Percentiles rank a stretch among this genome's conserved stretches.
These are phyloP conservation scores for Bilobella aurantiaca DNA, from an alignment of 1,140 invertebrate species.

Conservation along the genomic window DNA sequence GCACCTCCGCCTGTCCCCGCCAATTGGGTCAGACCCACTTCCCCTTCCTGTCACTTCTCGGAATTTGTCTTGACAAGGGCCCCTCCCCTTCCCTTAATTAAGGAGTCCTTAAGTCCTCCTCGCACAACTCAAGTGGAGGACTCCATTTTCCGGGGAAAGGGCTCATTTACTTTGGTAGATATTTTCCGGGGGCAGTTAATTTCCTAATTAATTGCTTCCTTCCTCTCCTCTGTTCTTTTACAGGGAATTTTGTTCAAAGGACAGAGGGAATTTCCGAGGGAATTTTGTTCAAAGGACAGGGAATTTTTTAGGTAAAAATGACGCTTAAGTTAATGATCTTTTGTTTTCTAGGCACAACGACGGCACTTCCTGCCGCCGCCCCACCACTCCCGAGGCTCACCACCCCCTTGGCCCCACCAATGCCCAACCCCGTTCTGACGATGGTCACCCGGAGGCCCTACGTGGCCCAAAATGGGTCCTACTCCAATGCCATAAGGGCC, in stretches of 20 bases:
- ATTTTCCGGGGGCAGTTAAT: constrained; percentile 3
- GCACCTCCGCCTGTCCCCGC: too few relatives aligned
- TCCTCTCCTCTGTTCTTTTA: not conserved
- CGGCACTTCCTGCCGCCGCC: too few relatives aligned
- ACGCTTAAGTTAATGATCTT: constrained; percentile 3
- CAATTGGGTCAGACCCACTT: not conserved
- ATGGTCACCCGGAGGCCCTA: constrained; percentile 22
- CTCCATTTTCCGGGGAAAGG: too few relatives aligned
- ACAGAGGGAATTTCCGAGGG: too few relatives aligned
- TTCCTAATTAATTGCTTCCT: constrained; percentile 3
- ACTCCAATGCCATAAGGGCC: constrained; percentile 20
- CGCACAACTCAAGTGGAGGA: too few relatives aligned
- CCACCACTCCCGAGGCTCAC: too few relatives aligned
- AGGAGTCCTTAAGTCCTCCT: not conserved
- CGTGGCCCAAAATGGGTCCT: constrained; percentile 27
- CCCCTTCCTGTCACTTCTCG: not conserved
- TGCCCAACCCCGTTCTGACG: constrained; percentile 16
- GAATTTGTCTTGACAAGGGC: not conserved
- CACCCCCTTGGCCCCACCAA: too few relatives aligned
- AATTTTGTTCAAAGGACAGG: too few relatives aligned
- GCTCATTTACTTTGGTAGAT: not conserved
- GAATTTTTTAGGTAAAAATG: not conserved
- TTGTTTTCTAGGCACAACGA: constrained; percentile 22
- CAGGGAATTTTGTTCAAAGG: too few relatives aligned
- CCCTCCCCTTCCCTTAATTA: not conserved